Conservation (phyloP, 1,140 invertebrate genomes). For the Venustaconcha ellipsiformis region DNA sequence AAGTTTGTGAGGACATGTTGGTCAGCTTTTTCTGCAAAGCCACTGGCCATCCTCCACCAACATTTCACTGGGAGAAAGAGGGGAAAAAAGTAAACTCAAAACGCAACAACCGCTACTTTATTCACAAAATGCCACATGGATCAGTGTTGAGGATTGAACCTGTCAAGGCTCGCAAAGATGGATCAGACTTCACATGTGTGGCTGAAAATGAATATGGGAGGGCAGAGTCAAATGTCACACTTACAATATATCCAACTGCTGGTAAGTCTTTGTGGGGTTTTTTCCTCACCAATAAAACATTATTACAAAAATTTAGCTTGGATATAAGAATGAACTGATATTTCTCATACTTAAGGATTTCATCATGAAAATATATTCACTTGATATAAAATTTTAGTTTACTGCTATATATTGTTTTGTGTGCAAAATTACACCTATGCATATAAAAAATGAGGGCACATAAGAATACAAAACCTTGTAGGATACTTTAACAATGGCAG, state of each 20-base stretch:
- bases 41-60: constrained; percentile 86
- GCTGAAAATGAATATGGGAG: constrained; percentile 76
- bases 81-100: constrained; percentile 80
- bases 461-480: no score
- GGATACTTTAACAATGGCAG: no score
- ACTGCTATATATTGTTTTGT: no score
- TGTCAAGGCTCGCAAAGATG: constrained; percentile 83
- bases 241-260: constrained; percentile 78
- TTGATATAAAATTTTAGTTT: no score
- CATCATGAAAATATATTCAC: no score
- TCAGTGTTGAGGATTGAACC: constrained; percentile 93
- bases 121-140: constrained; percentile 74
- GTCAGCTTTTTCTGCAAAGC: constrained; percentile 96
- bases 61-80: constrained; percentile 92
- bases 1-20: constrained; percentile 87
- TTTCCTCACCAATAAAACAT: neutral
- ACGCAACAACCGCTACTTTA: constrained; percentile 70
- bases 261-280: constrained; percentile 7
- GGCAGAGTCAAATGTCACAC: constrained; percentile 87
- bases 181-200: constrained; percentile 71
- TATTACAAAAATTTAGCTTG: neutral
- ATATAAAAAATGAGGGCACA: no score
- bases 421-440: no score
- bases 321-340: neutral
- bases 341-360: neutral